phyloP scores from a whole-genome alignment of 2,888 invertebrate genomes.

The Electrophaes corylata region DNA sequence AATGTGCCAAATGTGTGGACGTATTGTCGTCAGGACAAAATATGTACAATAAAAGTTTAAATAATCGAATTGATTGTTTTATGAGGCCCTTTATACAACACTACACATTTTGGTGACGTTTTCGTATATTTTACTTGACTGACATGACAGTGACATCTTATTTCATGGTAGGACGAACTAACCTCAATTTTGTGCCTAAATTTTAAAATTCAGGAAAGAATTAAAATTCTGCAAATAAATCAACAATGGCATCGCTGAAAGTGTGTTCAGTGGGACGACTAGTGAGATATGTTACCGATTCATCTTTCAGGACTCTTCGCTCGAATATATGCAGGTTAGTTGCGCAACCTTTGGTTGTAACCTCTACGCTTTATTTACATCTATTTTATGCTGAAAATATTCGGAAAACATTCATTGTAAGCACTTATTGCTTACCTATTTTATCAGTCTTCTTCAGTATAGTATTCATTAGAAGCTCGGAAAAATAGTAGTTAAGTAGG shows the following conservation, averaged over 20 bases:
- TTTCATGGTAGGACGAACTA: conserved; percentile 37
- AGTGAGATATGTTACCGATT: conserved; percentile 75
- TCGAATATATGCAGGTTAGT: conserved; percentile 76
- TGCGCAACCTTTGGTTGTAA: conserved; percentile 71
- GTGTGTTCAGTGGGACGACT: conserved; percentile 78
- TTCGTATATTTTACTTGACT: background rate
- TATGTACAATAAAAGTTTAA: too few relatives aligned
- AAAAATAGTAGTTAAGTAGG: background rate
- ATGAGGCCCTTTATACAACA: too few relatives aligned
- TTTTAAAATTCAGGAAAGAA: conserved; percentile 20
- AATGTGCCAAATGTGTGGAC: too few relatives aligned
- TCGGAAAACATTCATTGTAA: background rate
- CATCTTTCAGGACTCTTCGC: conserved; percentile 69
- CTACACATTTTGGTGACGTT: too few relatives aligned
- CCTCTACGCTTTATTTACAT: conserved; percentile 38
- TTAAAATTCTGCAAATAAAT: conserved; percentile 20
- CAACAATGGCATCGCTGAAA: conserved; percentile 79
- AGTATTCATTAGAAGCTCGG: background rate
- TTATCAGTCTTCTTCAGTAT: background rate
- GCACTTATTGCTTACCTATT: background rate
- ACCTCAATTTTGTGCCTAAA: conserved; percentile 50
- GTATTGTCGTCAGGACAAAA: too few relatives aligned
- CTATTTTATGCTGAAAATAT: background rate
- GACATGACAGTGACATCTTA: background rate
- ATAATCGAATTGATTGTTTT: too few relatives aligned